Evolutionary conservation across 2,113 vertebrate genomes (phyloP), one percentile per base, ranked within the genome.

Genomic region (Onychostoma macrolepis): DNA sequence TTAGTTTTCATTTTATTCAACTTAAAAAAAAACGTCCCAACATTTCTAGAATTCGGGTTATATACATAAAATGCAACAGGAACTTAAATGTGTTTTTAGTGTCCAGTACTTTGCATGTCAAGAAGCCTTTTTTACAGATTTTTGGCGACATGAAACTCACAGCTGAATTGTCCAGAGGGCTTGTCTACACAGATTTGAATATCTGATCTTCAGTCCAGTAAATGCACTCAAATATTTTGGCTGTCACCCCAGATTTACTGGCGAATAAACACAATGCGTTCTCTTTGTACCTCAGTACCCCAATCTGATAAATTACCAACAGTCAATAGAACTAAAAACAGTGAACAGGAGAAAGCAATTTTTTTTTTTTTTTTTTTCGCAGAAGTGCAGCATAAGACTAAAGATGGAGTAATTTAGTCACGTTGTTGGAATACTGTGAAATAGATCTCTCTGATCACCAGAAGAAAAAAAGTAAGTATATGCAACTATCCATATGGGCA

Each of bases 131-230:
- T 67, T 67, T 3, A 33, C 28, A 67, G 69, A 72, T 38, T 72
- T 1, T 41, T 72, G 36, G 36, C 1, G 10, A 72, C 21, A 41
- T n/a, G 36, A 41, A 10, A 6, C 38, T 72, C 69, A 41, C 36
- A 72, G 19, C 36, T 72, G 69, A 72, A 72, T 72, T 41, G 21
- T 72, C 69, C 69, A 72, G 69, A 72, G 69, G 69, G 19, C 19
- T 72, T 72, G 33, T 72, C 69, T 72, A 72, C 19, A 41, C 10
- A 24, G 36, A 11, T 72, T 72, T 72, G 69, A 72, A 41, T 12
- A n/a, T 72, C 36, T n/a, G 36, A 72, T 41, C 21, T 41, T 41
- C 21, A 41, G 69, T 36, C 69, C 36, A n/a, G 21, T 5, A 6
- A 72, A 41, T 74, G 38, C 2, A n/a, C 10, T 74, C 36, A 74